Evolutionary conservation across 2,888 invertebrate genomes (phyloP), one percentile per base, ranked within the genome.

Genomic region (Gari tellinella): DNA sequence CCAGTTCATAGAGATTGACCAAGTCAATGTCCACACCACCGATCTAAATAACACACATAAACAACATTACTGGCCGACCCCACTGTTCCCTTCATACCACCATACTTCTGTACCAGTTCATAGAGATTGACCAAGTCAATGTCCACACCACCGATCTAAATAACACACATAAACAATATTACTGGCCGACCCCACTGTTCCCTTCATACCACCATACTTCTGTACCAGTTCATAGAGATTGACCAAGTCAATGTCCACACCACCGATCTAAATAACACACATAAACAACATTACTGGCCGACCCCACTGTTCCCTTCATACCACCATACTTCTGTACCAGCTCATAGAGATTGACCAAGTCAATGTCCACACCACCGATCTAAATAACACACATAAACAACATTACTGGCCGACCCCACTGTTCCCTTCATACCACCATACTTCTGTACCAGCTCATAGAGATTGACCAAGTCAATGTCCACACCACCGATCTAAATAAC

Each of bases 1-100:
- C 97, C 0, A 95, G 95, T 86, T 96, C 95, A 90, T 96, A 97
- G 7, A 98, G 92, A 55, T 96, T 95, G 0, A 97, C 96, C 2
- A 98, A 92, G 91, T 98, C 97, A 0, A 98, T 94, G 93, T 98
- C 98, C 93, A 97, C 95, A 5, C 97, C 97, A 31, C 97, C 97
- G 82, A 97, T 95, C 95, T 75, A 55, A 21, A 14, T 19, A 43
- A 14, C n/a, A 43, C n/a, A 43, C 5, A 43, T 43, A 19, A 3
- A 43, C n/a, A 43, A 3, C 14, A n/a, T n/a, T n/a, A n/a, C n/a
- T n/a, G n/a, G n/a, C n/a, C n/a, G n/a, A n/a, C 86, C 97, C 96
- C 10, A 97, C 95, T 0, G 97, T 91, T 86, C 95, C 95, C 87
- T 96, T 96, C 15, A 97, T 93, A 0, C 98, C 98, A 0, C 98